Evolutionary conservation across 2,888 invertebrate genomes (phyloP), one percentile per base, ranked within the genome.

Genomic region (Pedicia rivosa): DNA sequence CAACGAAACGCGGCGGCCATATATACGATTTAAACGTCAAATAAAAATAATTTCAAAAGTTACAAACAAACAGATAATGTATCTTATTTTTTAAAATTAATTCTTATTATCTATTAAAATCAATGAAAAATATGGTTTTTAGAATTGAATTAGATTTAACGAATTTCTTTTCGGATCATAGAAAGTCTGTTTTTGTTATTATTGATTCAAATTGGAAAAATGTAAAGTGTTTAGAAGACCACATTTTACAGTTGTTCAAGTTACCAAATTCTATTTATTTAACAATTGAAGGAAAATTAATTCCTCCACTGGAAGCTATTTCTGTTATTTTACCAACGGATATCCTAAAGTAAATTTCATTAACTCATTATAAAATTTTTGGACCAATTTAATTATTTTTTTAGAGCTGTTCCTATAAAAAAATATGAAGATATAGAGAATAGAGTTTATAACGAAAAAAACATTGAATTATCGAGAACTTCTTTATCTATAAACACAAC

Each of bases 91-190:
- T n/a, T n/a, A n/a, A n/a, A n/a, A n/a, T n/a, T n/a, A n/a, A n/a
- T n/a, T n/a, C n/a, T n/a, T n/a, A n/a, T n/a, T 5, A 4, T 24
- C 8, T 10, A 24, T 4, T 24, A 24, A 24, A 24, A 24, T 10
- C n/a, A 10, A 24, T 24, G n/a, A 5, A 10, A 4, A 24, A 10
- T 3, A 24, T 24, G 13, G 13, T 10, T 16, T 19, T 34, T 20
- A 36, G 41, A 12, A 16, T 41, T 28, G 36, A 38, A 34, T n/a
- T 41, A 12, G 34, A 41, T 41, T 41, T 41, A 20, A 28, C 24
- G 4, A 5, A 36, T 22, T 36, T 38, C 5, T 41, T 28, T 13
- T 16, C 30, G n/a, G 38, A 38, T 28, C 32, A 25, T 19, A 31
- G 25, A 14, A 28, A 34, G 13, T 26, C 28, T 14, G 38, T 29